These are phyloP conservation scores for Centropristis striata DNA, from an alignment of 2,113 vertebrate species.

Conservation along the genomic window DNA sequence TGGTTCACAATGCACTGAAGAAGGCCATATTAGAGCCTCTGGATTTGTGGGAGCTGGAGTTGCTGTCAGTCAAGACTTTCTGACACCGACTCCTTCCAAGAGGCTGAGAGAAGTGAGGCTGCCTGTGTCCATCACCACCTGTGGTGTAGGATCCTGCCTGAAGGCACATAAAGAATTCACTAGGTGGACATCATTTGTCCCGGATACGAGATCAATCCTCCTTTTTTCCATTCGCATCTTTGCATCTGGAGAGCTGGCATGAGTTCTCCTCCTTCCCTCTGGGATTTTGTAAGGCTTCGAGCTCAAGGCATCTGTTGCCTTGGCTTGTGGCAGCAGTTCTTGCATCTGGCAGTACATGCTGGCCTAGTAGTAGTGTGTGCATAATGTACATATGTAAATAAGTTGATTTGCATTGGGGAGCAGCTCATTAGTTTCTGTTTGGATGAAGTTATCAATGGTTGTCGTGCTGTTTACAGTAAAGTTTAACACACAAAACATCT, in stretches of 20 bases:
- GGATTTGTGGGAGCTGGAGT: background rate
- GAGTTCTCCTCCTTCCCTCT: background rate
- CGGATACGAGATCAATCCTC: background rate
- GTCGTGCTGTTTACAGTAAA: background rate
- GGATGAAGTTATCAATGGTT: background rate
- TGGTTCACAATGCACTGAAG: too few relatives aligned
- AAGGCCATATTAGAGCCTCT: too few relatives aligned
- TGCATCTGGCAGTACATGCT: conserved; percentile 21
- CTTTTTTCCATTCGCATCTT: background rate
- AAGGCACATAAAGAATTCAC: conserved; percentile 19
- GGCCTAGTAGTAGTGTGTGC: background rate
- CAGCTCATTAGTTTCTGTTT: background rate
- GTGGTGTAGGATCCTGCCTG: background rate
- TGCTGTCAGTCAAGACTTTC: background rate
- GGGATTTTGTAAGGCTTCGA: background rate
- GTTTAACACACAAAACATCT: background rate
- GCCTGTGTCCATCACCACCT: background rate
- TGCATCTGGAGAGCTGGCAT: background rate
- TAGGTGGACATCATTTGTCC: background rate
- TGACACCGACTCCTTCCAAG: background rate
- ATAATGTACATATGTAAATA: conserved; percentile 16
- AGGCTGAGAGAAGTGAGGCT: background rate
- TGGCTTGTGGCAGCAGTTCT: background rate
- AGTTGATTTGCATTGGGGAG: background rate
- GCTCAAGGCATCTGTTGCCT: background rate